Evolutionary conservation across 2,888 invertebrate species (phyloP), one percentile per base, ranked within the genome.

Genomic region (Chaitophorus viminalis): DNA sequence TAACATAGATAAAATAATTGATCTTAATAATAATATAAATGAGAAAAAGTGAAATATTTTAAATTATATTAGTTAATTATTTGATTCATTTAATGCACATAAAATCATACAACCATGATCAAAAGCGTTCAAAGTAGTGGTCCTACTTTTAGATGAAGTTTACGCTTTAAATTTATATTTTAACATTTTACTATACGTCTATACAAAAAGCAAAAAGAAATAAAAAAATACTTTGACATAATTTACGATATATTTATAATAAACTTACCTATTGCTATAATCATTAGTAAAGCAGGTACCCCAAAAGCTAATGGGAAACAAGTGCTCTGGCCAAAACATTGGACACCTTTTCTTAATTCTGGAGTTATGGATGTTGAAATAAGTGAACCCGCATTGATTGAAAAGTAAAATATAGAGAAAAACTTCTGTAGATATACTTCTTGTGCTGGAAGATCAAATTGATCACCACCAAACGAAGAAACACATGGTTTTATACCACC

Each of bases 401-500:
- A 92, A 91, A 96, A 95, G 91, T 96, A 96, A 90, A 96, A 94
- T 5, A 96, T 91, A 36, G 95, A 95, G 91, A 96, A 96, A 92
- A 95, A 96, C 52, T 93, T 92, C 0, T 94, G 93, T 75, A 95
- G 92, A 90, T 95, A 93, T 89, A 93, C 92, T 29, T 94, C 93
- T 92, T 95, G 94, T 79, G 93, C 92, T 0, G 94, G 94, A 74
- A 94, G 90, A 29, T 92, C 91, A 90, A 96, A 95, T 91, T 96
- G 96, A 91, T 96, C 96, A 0, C 96, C 96, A 5, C 96, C 96
- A 91, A 96, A 96, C 0, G 96, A 94, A 0, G 95, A 93, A 0
- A 96, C 96, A 91, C 96, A 96, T 0, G 96, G 96, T 90, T 96
- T 96, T 89, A 96, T 96, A 6, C 96, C 96, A 0, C 96, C 96